Conservation (phyloP, 1,140 invertebrate genomes). For the Meloidogyne chitwoodi region DNA sequence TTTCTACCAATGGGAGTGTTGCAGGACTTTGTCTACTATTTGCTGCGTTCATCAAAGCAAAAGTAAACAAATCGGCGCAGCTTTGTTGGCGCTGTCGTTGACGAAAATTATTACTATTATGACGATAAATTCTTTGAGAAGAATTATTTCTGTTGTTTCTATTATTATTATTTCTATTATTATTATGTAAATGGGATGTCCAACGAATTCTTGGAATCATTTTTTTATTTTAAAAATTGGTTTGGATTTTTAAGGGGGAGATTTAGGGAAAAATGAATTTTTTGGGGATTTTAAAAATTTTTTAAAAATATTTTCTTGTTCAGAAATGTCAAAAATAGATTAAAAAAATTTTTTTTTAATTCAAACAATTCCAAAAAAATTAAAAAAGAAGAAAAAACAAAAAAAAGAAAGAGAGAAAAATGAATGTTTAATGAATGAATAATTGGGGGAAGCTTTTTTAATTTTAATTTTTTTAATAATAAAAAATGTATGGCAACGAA, state of each 20-base stretch:
- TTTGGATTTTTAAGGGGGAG: background rate
- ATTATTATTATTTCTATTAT: background rate
- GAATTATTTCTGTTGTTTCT: background rate
- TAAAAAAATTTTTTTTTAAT: background rate
- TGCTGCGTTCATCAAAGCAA: background rate
- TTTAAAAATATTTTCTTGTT: background rate
- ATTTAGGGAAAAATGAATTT: background rate
- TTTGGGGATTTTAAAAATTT: background rate
- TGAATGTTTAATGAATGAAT: background rate
- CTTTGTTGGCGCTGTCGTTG: background rate
- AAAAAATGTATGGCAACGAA: background rate
- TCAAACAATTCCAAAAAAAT: background rate
- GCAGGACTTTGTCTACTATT: background rate
- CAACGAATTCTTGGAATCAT: background rate
- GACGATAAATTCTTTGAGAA: background rate
- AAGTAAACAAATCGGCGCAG: background rate
- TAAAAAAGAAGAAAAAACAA: background rate
- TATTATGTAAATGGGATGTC: background rate
- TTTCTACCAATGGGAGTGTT: background rate
- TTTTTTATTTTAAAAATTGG: background rate
- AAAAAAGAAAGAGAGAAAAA: background rate
- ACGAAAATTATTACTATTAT: background rate
- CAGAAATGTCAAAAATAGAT: background rate
- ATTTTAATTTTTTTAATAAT: background rate
- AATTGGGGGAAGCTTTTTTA: background rate